Percentiles rank a stretch among this genome's conserved stretches.
Conservation (phyloP, 2,888 invertebrate genomes). For the Dicyrtoma fusca region DNA sequence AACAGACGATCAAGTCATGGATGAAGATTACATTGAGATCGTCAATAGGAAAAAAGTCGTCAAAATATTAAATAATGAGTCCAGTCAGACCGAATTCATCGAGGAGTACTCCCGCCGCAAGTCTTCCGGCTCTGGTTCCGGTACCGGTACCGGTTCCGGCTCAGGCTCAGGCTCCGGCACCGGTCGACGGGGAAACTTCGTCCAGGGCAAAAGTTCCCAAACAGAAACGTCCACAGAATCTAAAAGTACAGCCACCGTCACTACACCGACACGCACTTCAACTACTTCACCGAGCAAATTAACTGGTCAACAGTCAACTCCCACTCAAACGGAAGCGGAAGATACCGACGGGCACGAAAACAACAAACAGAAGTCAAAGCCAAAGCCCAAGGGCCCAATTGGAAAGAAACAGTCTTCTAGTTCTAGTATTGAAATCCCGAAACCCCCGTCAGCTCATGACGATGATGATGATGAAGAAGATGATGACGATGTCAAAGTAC, state of each 20-base stretch:
- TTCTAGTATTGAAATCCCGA: too few relatives aligned
- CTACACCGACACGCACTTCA: slow-evolving; percentile 9
- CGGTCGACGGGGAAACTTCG: not conserved
- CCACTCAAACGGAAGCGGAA: not conserved
- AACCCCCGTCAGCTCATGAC: slow-evolving; percentile 57
- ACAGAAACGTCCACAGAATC: not conserved
- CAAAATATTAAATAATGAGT: slow-evolving; percentile 16
- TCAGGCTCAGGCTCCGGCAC: too few relatives aligned
- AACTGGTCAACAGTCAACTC: too few relatives aligned
- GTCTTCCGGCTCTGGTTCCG: not conserved
- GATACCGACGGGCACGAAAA: slow-evolving; percentile 13
- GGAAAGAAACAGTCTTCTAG: slow-evolving; percentile 30
- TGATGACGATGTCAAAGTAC: slow-evolving; percentile 38
- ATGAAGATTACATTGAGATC: slow-evolving; percentile 21
- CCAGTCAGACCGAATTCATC: slow-evolving; percentile 54
- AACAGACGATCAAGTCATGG: slow-evolving; percentile 11
- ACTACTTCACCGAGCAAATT: slow-evolving; percentile 36
- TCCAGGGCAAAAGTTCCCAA: not conserved
- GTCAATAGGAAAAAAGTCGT: slow-evolving; percentile 25
- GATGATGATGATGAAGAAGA: slow-evolving; percentile 37
- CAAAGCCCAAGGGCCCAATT: slow-evolving; percentile 56
- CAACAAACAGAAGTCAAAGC: slow-evolving; percentile 56
- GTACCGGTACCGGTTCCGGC: too few relatives aligned
- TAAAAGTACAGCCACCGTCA: too few relatives aligned
- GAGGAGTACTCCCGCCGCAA: slow-evolving; percentile 34